Percentiles rank a stretch among this genome's conserved stretches.
Evolutionary conservation across 1,140 invertebrate genomes (phyloP).

Genomic region (Aporrectodea caliginosa): DNA sequence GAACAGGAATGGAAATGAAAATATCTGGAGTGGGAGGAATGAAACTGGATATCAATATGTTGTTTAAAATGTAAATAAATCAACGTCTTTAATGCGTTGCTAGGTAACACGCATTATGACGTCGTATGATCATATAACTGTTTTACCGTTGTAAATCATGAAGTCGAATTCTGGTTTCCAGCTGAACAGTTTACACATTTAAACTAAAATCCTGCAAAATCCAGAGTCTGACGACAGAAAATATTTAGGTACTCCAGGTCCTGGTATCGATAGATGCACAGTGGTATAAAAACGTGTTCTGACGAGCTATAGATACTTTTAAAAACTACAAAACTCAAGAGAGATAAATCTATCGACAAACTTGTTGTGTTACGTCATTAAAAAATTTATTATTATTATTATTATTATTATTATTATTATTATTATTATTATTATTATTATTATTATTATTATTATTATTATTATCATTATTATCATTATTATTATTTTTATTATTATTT

Average conservation of each 20-base stretch:
- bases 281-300: neutral
- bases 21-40: no score
- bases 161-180: no score
- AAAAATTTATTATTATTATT: neutral
- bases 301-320: no score
- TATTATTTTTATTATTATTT: neutral
- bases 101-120: no score
- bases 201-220: neutral
- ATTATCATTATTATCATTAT: neutral
- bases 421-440: constrained; percentile 9
- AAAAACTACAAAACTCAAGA: neutral
- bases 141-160: no score
- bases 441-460: neutral
- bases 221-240: neutral
- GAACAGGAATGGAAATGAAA: no score
- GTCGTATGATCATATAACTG: no score
- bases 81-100: no score
- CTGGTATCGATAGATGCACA: neutral
- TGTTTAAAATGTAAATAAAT: no score
- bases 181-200: no score
- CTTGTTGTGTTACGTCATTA: neutral
- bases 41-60: no score
- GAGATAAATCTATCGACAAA: neutral
- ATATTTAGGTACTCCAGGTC: neutral
- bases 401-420: constrained; percentile 8